Evolutionary conservation across 92 coral and sea anemone species (phyloP).

Genomic region (Porites evermanni): DNA sequence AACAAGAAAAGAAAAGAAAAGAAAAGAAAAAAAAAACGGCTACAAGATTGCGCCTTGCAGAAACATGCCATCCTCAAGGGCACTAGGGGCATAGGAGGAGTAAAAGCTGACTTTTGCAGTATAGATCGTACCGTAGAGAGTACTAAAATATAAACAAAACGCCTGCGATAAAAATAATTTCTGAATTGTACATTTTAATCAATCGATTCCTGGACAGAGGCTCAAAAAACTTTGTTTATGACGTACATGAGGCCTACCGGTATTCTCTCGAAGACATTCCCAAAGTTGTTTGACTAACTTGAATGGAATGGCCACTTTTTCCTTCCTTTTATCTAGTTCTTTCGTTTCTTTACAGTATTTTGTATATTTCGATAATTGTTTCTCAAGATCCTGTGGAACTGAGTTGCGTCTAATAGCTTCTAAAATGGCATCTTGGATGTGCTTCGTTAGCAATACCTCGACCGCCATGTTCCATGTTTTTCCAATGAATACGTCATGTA

Average conservation of each 20-base stretch:
- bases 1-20: too few species aligned
- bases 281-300: conserved; percentile 59
- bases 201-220: too few species aligned
- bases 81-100: too few species aligned
- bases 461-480: background rate
- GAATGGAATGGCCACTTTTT: conserved; percentile 46
- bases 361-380: conserved; percentile 53
- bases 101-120: too few species aligned
- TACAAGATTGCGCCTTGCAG: too few species aligned
- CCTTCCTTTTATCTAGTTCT: background rate
- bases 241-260: conserved; percentile 6
- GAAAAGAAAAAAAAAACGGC: too few species aligned
- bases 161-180: too few species aligned
- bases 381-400: conserved; percentile 57
- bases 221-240: background rate
- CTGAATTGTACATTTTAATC: too few species aligned
- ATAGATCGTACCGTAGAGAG: too few species aligned
- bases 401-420: conserved; percentile 56
- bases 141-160: too few species aligned
- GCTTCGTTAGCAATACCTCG: conserved; percentile 46
- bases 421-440: conserved; percentile 66
- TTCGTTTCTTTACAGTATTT: background rate
- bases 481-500: too few species aligned
- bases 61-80: too few species aligned
- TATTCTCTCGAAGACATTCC: conserved; percentile 27